Base-by-base conservation (phyloP, 1,140 invertebrate species). In the Brevipalpus yothersi region DNA sequence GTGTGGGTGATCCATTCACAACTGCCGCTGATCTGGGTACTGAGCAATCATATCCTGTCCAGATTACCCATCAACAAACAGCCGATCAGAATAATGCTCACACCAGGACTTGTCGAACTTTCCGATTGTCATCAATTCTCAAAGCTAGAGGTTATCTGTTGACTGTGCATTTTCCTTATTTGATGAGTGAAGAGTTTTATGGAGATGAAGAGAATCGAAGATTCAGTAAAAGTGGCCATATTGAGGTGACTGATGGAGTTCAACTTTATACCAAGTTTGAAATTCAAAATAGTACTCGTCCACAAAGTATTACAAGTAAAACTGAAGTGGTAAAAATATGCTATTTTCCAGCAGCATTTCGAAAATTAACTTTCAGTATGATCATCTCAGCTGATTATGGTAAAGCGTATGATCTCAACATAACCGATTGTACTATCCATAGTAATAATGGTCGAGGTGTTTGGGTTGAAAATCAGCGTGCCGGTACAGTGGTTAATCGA, bases 391-490 rank as follows among this genome's bases (percentile, higher is more conserved):
- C 86, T 31, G 65, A 64, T 56, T 10, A 66, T 80, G 80, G 75
- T 60, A 88, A 89, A 77, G 81, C 80, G 54, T 83, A 82, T 66
- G 89, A 94, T 69, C 74, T 97, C 2, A 85, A 89, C 62, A 77
- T 98, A 9, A 83, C 81, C 0, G 80, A 84, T 63, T 84, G 84
- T 17, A 78, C 81, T 23, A 80, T 97, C 45, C 78, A 80, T 0
- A 79, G 85, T 64, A 99, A 98, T 71, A 84, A 83, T 66, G 93
- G 93, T 1, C 81, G 91, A 70, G 94, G 94, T 39, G 79, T 94
- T 53, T 81, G 78, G 5, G 78, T 84, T 9, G 84, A 93, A 69
- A 86, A 86, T 68, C 72, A 90, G 53, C 75, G 85, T 66, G 86
- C 83, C 2, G 80, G 82, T 63, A 67, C 90, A 10, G 80, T 86